A percentile compares a stretch with the other conserved stretches of the same genome.
phyloP scores from a whole-genome alignment of 1,140 invertebrate species.

The Drosophila grimshawi region DNA sequence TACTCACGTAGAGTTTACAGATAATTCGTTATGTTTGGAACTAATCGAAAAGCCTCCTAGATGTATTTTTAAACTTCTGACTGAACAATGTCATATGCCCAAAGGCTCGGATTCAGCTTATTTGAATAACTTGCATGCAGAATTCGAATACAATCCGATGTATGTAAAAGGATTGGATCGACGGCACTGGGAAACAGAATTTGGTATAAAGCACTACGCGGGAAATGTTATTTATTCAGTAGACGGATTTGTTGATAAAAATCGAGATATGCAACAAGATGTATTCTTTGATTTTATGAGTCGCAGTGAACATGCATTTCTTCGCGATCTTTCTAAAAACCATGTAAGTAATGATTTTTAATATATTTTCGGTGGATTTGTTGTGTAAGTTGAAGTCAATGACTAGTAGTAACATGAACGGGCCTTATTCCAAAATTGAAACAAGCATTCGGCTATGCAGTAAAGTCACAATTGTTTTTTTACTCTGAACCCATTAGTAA shows the following conservation, averaged over 20 bases:
- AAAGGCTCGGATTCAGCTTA: slow-evolving; percentile 96
- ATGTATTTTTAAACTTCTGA: slow-evolving; percentile 94
- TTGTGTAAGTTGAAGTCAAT: too few relatives aligned
- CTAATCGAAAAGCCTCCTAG: slow-evolving; percentile 95
- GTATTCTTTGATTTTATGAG: slow-evolving; percentile 97
- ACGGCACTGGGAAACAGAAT: slow-evolving; percentile 95
- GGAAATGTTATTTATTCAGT: slow-evolving; percentile 96
- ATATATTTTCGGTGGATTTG: too few relatives aligned
- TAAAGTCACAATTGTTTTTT: too few relatives aligned
- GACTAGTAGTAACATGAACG: too few relatives aligned
- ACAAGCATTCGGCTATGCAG: too few relatives aligned
- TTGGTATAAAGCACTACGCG: slow-evolving; percentile 97
- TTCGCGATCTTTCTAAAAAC: slow-evolving; percentile 94
- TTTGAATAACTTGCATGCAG: slow-evolving; percentile 94
- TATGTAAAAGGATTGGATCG: slow-evolving; percentile 95
- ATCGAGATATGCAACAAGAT: slow-evolving; percentile 97
- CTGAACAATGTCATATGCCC: slow-evolving; percentile 97
- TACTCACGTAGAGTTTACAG: slow-evolving; percentile 95
- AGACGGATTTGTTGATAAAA: slow-evolving; percentile 98
- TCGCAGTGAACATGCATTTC: slow-evolving; percentile 93
- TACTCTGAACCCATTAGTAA: too few relatives aligned
- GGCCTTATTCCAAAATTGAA: too few relatives aligned
- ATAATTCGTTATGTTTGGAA: slow-evolving; percentile 95
- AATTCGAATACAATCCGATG: slow-evolving; percentile 93
- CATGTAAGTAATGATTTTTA: slow-evolving; percentile 85